Conservation (phyloP, 2,888 invertebrate species). For the Spodoptera picta region DNA sequence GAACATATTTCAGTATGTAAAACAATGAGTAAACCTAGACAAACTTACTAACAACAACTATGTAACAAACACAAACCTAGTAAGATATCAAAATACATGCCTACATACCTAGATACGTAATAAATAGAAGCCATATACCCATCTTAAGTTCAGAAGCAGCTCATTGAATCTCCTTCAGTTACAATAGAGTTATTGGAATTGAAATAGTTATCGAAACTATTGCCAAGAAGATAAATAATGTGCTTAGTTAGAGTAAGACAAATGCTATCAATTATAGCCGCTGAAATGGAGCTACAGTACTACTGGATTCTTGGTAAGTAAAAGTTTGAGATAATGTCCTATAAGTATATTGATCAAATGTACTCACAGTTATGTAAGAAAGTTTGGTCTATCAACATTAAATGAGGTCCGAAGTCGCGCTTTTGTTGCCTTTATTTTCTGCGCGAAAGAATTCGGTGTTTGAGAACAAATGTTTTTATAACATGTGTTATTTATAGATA, state of each 20-base stretch:
- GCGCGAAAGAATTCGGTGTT: not conserved
- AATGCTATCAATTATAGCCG: conserved; percentile 43
- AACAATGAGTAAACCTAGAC: too few species aligned
- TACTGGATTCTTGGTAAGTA: conserved; percentile 29
- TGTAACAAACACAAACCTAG: conserved; percentile 3
- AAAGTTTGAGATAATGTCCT: conserved; percentile 34
- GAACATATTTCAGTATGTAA: too few species aligned
- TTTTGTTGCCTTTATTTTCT: not conserved
- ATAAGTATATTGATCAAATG: conserved; percentile 26
- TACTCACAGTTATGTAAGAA: conserved; percentile 4
- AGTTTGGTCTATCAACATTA: not conserved
- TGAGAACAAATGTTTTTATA: not conserved
- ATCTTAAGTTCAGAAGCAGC: conserved; percentile 36
- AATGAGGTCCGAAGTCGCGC: not conserved
- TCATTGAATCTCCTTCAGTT: conserved; percentile 48
- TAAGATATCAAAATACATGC: conserved; percentile 5
- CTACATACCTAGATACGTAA: conserved; percentile 13
- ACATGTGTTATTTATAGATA: too few species aligned
- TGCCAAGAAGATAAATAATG: conserved; percentile 56
- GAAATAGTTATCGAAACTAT: conserved; percentile 59
- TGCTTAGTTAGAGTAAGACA: conserved; percentile 49
- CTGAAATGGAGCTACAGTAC: conserved; percentile 31
- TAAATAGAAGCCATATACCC: conserved; percentile 7
- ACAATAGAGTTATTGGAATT: conserved; percentile 57
- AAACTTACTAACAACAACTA: too few species aligned